Percentiles rank a stretch among this genome's conserved stretches.
Evolutionary conservation across 2,797 vertebrate genomes (phyloP).

Genomic region (Psittacula derbiana): DNA sequence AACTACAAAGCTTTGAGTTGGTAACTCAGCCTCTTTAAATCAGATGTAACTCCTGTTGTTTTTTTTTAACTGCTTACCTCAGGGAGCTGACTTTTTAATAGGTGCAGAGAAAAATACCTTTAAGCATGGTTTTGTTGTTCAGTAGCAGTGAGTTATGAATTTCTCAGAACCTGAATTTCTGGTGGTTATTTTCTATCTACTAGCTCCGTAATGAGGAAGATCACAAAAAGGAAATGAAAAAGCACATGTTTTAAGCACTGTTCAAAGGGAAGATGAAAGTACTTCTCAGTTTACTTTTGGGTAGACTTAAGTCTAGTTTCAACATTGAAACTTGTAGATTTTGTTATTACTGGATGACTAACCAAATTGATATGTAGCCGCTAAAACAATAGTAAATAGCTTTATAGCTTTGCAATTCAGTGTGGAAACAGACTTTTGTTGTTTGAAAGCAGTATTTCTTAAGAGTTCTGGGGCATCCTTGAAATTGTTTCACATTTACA

Average conservation of each 20-base stretch:
- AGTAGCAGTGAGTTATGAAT: not conserved
- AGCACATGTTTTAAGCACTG: not conserved
- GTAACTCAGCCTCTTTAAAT: not conserved
- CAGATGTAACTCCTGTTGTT: rapidly evolving
- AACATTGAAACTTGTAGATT: not conserved
- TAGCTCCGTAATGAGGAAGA: not conserved
- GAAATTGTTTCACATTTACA: not conserved
- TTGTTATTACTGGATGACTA: not conserved
- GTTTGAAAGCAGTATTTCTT: not conserved
- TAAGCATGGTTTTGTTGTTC: not conserved
- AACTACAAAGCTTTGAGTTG: not conserved
- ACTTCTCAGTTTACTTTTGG: not conserved
- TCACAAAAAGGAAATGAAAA: not conserved
- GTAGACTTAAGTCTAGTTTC: not conserved
- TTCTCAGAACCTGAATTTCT: not conserved
- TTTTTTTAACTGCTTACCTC: not conserved
- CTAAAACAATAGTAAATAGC: not conserved
- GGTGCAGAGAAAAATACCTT: not conserved
- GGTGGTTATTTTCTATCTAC: not conserved
- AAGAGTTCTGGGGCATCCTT: not conserved
- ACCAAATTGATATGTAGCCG: not conserved
- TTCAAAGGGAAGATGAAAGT: not conserved
- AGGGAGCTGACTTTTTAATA: not conserved
- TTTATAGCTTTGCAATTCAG: not conserved
- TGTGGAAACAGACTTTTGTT: not conserved